A percentile compares a stretch with the other conserved stretches of the same genome.
Evolutionary conservation across 2,888 invertebrate species (phyloP).

Genomic region (Drosophila longiperda): DNA sequence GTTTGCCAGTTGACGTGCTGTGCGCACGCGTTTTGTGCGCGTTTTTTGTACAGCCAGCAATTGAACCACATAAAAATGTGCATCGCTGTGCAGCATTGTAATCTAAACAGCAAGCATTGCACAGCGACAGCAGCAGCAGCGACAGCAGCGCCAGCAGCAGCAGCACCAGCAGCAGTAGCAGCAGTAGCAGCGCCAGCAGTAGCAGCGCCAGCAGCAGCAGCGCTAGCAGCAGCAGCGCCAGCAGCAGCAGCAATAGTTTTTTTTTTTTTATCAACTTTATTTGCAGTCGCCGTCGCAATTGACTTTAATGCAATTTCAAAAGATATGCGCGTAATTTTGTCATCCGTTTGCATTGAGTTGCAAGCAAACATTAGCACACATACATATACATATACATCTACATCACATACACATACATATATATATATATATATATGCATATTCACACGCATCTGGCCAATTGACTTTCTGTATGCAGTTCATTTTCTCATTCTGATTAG

Average conservation of each 20-base stretch:
- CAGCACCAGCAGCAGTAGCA: neutral
- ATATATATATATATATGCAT: slow-evolving; percentile 1
- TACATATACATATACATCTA: neutral
- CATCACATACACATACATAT: neutral
- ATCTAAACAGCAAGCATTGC: slow-evolving; percentile 23
- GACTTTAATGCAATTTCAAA: slow-evolving; percentile 50
- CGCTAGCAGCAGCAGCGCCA: no score
- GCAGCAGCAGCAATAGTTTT: neutral
- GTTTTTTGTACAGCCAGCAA: slow-evolving; percentile 36
- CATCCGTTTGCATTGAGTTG: slow-evolving; percentile 34
- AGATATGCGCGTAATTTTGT: slow-evolving; percentile 59
- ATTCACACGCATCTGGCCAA: slow-evolving; percentile 37
- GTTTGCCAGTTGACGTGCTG: slow-evolving; percentile 39
- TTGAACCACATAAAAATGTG: neutral
- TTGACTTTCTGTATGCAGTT: slow-evolving; percentile 54
- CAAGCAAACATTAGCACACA: neutral
- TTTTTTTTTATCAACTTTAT: neutral
- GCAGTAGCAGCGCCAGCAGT: no score
- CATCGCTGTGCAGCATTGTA: slow-evolving; percentile 4
- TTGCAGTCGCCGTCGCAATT: slow-evolving; percentile 4
- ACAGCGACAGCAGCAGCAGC: slow-evolving; percentile 7
- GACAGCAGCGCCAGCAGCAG: slow-evolving; percentile 16
- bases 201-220: no score
- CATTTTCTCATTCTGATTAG: slow-evolving; percentile 68
- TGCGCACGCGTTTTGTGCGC: slow-evolving; percentile 63